Conservation (phyloP, 2,888 invertebrate species). For the Melinaea marsaeus region DNA sequence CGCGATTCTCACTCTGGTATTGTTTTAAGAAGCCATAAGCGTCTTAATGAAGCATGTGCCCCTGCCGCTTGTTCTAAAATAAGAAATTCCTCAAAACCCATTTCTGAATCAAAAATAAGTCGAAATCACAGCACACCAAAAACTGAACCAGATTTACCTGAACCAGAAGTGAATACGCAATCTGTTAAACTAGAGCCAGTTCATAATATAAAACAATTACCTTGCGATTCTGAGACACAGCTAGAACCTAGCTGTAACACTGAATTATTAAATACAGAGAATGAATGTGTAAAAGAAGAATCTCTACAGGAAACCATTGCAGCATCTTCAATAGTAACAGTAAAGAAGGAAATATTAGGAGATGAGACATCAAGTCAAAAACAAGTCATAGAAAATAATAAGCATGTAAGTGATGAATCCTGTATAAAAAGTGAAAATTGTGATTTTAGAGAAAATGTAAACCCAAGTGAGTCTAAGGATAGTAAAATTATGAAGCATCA, state of each 20-base stretch:
- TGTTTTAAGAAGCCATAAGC: slow-evolving; percentile 80
- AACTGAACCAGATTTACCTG: slow-evolving; percentile 52
- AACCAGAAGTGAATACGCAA: slow-evolving; percentile 44
- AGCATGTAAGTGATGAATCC: slow-evolving; percentile 57
- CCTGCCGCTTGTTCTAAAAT: slow-evolving; percentile 53
- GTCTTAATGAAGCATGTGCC: slow-evolving; percentile 61
- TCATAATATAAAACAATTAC: slow-evolving; percentile 42
- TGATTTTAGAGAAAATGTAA: slow-evolving; percentile 75
- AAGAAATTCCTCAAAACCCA: slow-evolving; percentile 49
- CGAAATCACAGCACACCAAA: slow-evolving; percentile 52
- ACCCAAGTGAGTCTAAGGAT: slow-evolving; percentile 68
- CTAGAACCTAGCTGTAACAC: slow-evolving; percentile 43
- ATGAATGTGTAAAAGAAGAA: slow-evolving; percentile 60
- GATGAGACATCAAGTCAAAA: slow-evolving; percentile 45
- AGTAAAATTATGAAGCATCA: slow-evolving; percentile 61
- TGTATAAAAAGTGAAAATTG: slow-evolving; percentile 68
- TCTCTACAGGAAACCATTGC: slow-evolving; percentile 56
- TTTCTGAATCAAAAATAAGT: slow-evolving; percentile 51
- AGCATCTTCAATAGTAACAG: slow-evolving; percentile 35
- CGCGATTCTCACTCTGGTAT: slow-evolving; percentile 75
- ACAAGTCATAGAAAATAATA: slow-evolving; percentile 49
- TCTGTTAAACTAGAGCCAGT: slow-evolving; percentile 41
- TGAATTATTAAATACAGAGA: slow-evolving; percentile 45
- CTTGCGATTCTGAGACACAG: slow-evolving; percentile 39
- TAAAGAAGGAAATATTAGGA: slow-evolving; percentile 44